Evolutionary conservation across 2,888 invertebrate species (phyloP).

Genomic region (Bombylius major): DNA sequence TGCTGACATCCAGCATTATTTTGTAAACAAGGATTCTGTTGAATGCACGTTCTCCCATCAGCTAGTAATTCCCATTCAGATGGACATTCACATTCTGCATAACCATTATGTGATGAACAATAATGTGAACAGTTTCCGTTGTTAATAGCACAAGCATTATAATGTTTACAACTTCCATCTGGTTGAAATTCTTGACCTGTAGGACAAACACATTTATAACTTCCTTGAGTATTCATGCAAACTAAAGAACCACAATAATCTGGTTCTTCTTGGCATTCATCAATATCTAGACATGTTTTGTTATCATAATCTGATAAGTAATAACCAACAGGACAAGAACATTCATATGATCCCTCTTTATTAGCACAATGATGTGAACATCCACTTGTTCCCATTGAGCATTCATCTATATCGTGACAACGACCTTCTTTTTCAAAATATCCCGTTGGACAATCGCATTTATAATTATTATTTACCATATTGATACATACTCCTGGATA

Average conservation of each 20-base stretch:
- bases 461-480: slow-evolving; percentile 37
- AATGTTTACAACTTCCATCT: slow-evolving; percentile 25
- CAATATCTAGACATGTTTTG: slow-evolving; percentile 34
- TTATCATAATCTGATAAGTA: slow-evolving; percentile 15
- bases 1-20: slow-evolving; percentile 52
- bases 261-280: slow-evolving; percentile 37
- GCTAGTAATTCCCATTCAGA: slow-evolving; percentile 32
- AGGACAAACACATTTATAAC: slow-evolving; percentile 43
- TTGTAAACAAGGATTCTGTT: slow-evolving; percentile 40
- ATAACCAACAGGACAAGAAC: slow-evolving; percentile 39
- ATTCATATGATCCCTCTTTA: slow-evolving; percentile 39
- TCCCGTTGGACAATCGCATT: slow-evolving; percentile 38
- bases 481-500: slow-evolving; percentile 29
- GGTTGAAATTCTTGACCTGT: slow-evolving; percentile 32
- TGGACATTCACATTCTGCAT: slow-evolving; percentile 34
- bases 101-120: slow-evolving; percentile 42
- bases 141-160: slow-evolving; percentile 39
- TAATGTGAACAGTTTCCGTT: slow-evolving; percentile 44
- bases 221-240: slow-evolving; percentile 40
- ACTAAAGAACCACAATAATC: slow-evolving; percentile 21
- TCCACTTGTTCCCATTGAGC: slow-evolving; percentile 29
- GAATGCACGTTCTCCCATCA: slow-evolving; percentile 36
- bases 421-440: slow-evolving; percentile 21
- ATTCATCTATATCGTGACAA: slow-evolving; percentile 42
- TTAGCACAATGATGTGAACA: slow-evolving; percentile 46